Conservation (phyloP, 1,140 invertebrate species). For the Pentalonia nigronervosa region DNA sequence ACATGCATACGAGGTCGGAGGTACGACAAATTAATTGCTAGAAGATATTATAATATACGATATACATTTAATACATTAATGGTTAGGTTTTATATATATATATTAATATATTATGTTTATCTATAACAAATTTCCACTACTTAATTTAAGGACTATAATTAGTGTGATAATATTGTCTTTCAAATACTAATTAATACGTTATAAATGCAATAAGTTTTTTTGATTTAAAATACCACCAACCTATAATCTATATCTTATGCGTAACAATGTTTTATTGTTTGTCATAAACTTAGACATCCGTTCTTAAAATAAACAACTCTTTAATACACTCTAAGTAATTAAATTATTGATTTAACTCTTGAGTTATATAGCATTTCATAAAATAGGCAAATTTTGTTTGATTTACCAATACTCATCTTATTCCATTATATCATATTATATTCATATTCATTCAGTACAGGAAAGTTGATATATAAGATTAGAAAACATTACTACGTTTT, state of each 20-base stretch:
- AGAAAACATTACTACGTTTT: too few species aligned
- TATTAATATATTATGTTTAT: too few species aligned
- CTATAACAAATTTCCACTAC: neutral
- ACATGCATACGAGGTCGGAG: neutral
- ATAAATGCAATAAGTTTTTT: neutral
- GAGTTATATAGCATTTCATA: neutral
- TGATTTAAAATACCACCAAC: neutral
- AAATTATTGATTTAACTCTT: neutral
- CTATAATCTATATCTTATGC: neutral
- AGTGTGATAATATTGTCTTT: neutral
- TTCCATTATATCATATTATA: neutral
- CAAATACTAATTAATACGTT: neutral
- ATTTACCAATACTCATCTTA: neutral
- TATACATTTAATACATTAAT: neutral
- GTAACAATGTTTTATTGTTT: neutral
- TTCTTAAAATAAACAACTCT: neutral
- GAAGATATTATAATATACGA: neutral
- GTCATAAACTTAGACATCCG: neutral
- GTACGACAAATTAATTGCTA: neutral
- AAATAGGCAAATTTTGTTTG: neutral
- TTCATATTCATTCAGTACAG: neutral
- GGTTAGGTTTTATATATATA: too few species aligned
- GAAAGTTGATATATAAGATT: too few species aligned
- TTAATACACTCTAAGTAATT: neutral
- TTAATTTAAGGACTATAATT: too few species aligned